A percentile compares a stretch with the other conserved stretches of the same genome.
Evolutionary conservation across 2,113 vertebrate species (phyloP).

Genomic region (Diglossa brunneiventris): DNA sequence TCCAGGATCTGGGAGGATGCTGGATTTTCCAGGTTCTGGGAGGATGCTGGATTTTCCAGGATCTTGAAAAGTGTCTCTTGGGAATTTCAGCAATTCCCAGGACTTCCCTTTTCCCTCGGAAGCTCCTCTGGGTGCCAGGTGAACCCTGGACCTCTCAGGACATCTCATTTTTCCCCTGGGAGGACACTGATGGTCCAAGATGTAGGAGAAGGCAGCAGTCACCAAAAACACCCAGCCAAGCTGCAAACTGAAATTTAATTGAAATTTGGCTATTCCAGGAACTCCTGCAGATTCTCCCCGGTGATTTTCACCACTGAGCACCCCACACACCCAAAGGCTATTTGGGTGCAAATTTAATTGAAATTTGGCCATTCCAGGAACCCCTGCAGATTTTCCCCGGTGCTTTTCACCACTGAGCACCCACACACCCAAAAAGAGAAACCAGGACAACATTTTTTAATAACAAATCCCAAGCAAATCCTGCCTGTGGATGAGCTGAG

Average conservation of each 20-base stretch:
- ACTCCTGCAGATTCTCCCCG: rapidly evolving
- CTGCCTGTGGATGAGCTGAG: neutral
- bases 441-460: neutral
- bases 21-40: no score
- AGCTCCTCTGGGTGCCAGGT: neutral
- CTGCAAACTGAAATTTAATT: neutral
- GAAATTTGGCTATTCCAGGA: neutral
- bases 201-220: rapidly evolving
- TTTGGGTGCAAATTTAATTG: no score
- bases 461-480: neutral
- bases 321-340: neutral
- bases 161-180: neutral
- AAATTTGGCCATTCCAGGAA: neutral
- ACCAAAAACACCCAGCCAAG: neutral
- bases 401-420: neutral
- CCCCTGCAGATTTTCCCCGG: rapidly evolving
- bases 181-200: rapidly evolving
- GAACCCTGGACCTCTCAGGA: neutral
- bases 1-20: neutral
- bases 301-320: neutral
- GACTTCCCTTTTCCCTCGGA: neutral
- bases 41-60: no score
- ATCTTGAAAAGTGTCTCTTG: neutral
- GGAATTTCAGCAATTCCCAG: neutral
- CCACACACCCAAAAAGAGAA: neutral